Evolutionary conservation across 2,888 invertebrate genomes (phyloP), one percentile per base, ranked within the genome.

Genomic region (Clepsis dumicolana): DNA sequence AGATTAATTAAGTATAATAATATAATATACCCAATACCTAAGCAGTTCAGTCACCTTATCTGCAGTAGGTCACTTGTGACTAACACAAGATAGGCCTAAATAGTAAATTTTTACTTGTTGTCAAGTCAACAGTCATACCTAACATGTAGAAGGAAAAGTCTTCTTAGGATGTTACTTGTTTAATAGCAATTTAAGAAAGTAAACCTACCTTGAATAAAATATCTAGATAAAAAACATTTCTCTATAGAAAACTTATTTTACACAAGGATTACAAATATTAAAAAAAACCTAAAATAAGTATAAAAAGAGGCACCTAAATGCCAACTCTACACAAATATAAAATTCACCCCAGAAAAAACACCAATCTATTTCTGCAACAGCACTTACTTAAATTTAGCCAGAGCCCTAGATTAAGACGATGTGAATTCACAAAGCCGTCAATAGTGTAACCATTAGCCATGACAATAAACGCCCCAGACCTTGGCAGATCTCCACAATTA

Each of bases 401-500:
- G 72, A 83, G 76, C 80, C 77, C 78, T 75, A 78, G 77, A 73
- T 69, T 70, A 66, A 61, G 72, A 64, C 60, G 70, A 73, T 72
- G 67, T 74, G 64, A 73, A 67, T 70, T 70, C 62, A 65, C 44
- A 69, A 52, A 70, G 64, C 70, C 71, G 74, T 76, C 70, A 76
- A 75, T 73, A 78, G 69, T 74, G 73, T 75, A 78, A 78, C 84
- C 77, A 63, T 85, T 75, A 78, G 78, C 84, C 77, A 63, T 85
- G 83, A 87, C 86, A 89, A 84, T 84, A 84, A 85, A 86, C 77
- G 83, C 65, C 88, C 87, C 83, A 88, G 89, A 91, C 91, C 89
- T 93, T 92, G 91, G 91, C 91, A 94, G 84, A 81, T 85, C 86
- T 89, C 91, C 90, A 91, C 86, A 86, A 88, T 85, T 85, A 88